A percentile compares a stretch with the other conserved stretches of the same genome.
Evolutionary conservation across 2,888 invertebrate genomes (phyloP).

Genomic region (Stegana nigrithorax): DNA sequence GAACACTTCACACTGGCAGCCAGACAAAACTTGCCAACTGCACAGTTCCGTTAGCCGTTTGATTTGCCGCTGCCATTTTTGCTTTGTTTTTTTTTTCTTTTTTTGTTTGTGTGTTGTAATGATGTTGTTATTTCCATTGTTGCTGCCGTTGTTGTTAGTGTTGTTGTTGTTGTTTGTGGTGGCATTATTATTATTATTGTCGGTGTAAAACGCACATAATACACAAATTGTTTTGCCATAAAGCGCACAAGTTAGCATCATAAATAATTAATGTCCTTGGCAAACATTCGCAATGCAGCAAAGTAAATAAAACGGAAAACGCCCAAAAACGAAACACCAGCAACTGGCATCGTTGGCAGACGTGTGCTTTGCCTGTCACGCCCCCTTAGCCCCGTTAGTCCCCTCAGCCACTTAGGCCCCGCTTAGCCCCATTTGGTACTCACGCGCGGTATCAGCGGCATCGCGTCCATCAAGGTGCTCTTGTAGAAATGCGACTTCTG

Average conservation of each 20-base stretch:
- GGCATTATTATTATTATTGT: conserved; percentile 23
- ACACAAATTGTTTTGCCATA: conserved; percentile 50
- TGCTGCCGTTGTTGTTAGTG: not conserved
- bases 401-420: not conserved
- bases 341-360: too few species aligned
- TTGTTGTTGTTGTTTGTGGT: conserved; percentile 22
- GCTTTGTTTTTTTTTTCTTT: not conserved
- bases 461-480: conserved; percentile 84
- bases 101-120: not conserved
- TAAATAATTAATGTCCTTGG: conserved; percentile 47
- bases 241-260: conserved; percentile 45
- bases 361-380: too few species aligned
- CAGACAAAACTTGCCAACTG: not conserved
- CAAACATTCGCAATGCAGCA: not conserved
- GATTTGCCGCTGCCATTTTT: not conserved
- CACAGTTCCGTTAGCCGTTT: not conserved
- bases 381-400: not conserved
- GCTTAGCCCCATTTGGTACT: conserved; percentile 45
- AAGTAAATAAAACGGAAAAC: not conserved
- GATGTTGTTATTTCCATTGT: too few species aligned
- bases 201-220: conserved; percentile 49
- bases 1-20: too few species aligned
- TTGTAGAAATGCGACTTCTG: conserved; percentile 92
- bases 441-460: conserved; percentile 92
- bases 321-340: not conserved